Evolutionary conservation across 2,113 vertebrate genomes (phyloP).

Genomic region (Hemiscyllium ocellatum): DNA sequence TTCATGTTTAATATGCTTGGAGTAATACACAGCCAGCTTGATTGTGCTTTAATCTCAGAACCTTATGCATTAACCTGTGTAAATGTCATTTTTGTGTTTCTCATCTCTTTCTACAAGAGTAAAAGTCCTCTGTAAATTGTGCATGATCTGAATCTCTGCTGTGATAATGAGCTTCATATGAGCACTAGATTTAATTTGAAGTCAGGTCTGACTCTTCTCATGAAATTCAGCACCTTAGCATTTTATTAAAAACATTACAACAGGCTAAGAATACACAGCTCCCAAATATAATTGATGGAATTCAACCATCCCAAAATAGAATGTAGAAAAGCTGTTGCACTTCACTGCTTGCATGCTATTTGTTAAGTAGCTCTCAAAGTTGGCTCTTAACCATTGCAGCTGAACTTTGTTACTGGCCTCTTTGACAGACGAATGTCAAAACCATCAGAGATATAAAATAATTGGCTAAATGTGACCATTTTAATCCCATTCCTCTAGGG

Average conservation of each 20-base stretch:
- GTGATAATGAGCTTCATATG: neutral
- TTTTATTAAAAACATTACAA: neutral
- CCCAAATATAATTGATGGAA: neutral
- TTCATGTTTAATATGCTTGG: neutral
- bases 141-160: neutral
- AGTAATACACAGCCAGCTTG: neutral
- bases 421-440: neutral
- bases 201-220: neutral
- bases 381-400: neutral
- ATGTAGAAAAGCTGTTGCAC: neutral
- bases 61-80: neutral
- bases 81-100: neutral
- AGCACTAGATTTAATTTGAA: neutral
- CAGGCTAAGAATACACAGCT: neutral
- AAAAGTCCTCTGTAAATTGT: neutral
- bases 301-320: neutral
- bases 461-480: neutral
- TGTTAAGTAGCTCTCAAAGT: neutral
- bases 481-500: neutral
- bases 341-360: neutral
- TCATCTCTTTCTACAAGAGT: neutral
- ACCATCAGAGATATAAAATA: neutral
- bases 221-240: neutral
- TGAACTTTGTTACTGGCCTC: neutral
- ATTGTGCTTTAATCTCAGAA: neutral